Conservation (phyloP, 1,140 invertebrate genomes). For the Hypothenemus hampei region DNA sequence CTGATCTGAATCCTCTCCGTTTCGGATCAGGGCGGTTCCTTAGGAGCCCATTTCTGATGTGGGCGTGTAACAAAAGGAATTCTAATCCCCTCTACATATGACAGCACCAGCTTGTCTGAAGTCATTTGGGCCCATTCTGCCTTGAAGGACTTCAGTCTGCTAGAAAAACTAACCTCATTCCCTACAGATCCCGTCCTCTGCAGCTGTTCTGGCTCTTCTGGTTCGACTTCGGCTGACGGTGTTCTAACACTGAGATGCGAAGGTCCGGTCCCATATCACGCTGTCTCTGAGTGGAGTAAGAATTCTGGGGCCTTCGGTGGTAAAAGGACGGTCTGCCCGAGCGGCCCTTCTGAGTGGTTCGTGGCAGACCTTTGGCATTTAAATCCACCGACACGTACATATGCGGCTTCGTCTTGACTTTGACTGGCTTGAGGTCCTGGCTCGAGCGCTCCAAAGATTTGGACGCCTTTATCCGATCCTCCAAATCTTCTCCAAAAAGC, state of each 20-base stretch:
- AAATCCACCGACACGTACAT: neutral
- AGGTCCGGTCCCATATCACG: too few species aligned
- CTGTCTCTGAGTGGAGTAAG: too few species aligned
- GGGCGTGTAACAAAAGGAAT: neutral
- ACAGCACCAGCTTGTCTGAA: neutral
- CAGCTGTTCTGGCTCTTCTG: neutral
- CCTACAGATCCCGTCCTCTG: neutral
- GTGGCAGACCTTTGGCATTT: neutral
- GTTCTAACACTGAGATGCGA: too few species aligned
- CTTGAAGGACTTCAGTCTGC: neutral
- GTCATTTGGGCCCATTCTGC: neutral
- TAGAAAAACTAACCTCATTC: neutral
- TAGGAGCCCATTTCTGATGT: neutral
- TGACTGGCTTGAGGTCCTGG: neutral
- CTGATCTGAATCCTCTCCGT: too few species aligned
- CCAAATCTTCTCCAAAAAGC: neutral
- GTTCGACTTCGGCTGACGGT: too few species aligned
- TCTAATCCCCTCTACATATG: neutral
- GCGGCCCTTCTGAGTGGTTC: neutral
- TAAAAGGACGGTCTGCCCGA: neutral
- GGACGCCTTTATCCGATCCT: neutral
- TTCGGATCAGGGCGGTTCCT: neutral
- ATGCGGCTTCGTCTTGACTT: neutral
- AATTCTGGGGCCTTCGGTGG: too few species aligned
- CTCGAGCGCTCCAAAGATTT: neutral